Evolutionary conservation across 2,113 vertebrate species (phyloP).

Genomic region (Ctenomys sociabilis): DNA sequence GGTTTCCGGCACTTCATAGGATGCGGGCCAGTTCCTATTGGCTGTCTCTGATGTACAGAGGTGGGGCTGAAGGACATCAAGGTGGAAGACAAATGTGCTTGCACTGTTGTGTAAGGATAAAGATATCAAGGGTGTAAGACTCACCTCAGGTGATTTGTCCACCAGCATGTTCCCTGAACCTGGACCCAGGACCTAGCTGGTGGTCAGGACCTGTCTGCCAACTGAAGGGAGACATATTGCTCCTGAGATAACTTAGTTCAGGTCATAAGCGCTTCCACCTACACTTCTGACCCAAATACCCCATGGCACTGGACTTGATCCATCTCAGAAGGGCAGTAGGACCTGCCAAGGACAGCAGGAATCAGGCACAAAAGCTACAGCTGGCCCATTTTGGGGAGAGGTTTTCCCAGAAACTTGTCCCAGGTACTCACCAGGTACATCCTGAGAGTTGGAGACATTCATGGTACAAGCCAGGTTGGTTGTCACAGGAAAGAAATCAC

Average conservation of each 20-base stretch:
- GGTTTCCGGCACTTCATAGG: neutral
- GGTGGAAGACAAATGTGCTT: neutral
- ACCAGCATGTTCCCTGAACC: too few relatives aligned
- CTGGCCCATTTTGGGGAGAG: neutral
- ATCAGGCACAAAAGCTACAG: neutral
- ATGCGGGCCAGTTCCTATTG: neutral
- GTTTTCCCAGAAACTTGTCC: neutral
- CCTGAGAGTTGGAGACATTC: neutral
- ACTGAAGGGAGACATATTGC: neutral
- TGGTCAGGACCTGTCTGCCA: neutral
- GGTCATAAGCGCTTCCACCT: neutral
- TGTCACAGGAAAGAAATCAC: neutral
- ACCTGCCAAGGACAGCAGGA: too few relatives aligned
- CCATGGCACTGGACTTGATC: neutral
- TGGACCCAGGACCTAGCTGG: neutral
- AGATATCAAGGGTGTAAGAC: neutral
- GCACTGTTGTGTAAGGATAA: neutral
- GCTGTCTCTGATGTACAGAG: neutral
- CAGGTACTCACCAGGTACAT: neutral
- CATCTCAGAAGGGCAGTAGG: neutral
- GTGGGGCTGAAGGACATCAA: neutral
- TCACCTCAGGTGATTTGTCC: neutral
- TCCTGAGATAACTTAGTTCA: neutral
- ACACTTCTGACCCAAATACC: neutral
- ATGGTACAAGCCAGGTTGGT: neutral